Base-by-base conservation (phyloP, 2,113 vertebrate species). In the Chlorodrepanis virens region DNA sequence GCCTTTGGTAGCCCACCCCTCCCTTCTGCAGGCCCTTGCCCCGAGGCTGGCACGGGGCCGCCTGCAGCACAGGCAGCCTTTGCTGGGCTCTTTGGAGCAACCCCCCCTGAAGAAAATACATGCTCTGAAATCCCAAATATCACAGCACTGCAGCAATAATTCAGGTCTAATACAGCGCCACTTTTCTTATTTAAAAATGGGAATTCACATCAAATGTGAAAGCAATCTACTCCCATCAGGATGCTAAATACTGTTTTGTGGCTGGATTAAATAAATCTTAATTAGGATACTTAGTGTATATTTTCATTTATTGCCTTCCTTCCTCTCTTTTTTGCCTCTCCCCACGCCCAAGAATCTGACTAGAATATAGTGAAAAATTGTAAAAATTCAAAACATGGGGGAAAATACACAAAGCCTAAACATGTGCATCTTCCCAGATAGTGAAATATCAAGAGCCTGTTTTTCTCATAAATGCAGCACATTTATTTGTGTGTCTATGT, bases 241-340 rank as follows among this genome's bases (percentile, higher is more conserved):
- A 96, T 93, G 88, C 72, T 94, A 96, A 94, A 92, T 93, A 88
- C 88, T 95, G 92, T 88, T 96, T 95, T 96, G 79, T 93, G 59
- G 72, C 60, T 78, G 83, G 88, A 81, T 83, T 91, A 94, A 92
- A 71, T 95, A 94, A 96, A 96, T 93, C 85, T 91, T 87, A 95
- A 93, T 93, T 80, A 87, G 75, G 85, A 85, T 0, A 39, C 65
- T 88, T 42, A 92, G 77, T 59, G 18, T 76, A 89, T 91, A 71
- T 87, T 93, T 96, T 94, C 21, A 87, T 65, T 93, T 96, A 52
- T 86, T 94, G 72, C 90, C 47, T 94, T 88, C 70, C 70, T 91
- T 35, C 13, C 61, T 82, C 65, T 59, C 21, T 80, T 80, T 86
- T 47, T 21, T 2, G 74, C 17, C 11, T 37, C 16, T 89, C 20